Conservation (phyloP, 2,888 invertebrate genomes). For the Mechanitis mazaeus region DNA sequence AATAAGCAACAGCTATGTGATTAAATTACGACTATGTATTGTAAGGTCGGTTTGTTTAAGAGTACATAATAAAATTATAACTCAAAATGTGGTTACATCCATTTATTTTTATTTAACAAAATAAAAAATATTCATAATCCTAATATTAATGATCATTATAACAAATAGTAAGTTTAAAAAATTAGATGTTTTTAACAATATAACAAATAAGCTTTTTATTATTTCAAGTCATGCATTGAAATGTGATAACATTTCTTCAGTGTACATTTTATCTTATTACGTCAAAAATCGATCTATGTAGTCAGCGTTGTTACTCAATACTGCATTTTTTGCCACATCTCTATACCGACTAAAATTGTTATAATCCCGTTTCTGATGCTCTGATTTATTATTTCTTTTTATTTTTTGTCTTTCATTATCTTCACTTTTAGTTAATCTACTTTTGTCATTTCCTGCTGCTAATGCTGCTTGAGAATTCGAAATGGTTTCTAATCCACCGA, state of each 20-base stretch:
- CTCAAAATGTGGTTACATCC: background rate
- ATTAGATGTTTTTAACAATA: too few relatives aligned
- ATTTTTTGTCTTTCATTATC: slow-evolving; percentile 35
- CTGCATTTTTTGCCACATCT: slow-evolving; percentile 48
- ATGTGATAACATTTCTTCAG: too few relatives aligned
- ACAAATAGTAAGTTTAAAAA: too few relatives aligned
- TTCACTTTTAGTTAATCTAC: slow-evolving; percentile 37
- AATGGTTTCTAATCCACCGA: slow-evolving; percentile 48
- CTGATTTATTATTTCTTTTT: slow-evolving; percentile 38
- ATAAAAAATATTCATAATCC: background rate
- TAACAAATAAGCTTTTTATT: too few relatives aligned
- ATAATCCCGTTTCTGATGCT: slow-evolving; percentile 34
- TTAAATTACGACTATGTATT: background rate
- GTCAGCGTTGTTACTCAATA: slow-evolving; percentile 45
- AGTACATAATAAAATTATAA: slow-evolving; percentile 2
- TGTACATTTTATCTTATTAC: background rate
- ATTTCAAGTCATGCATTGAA: background rate
- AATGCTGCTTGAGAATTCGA: slow-evolving; percentile 46
- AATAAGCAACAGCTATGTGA: too few relatives aligned
- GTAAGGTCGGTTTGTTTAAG: background rate
- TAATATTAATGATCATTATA: too few relatives aligned
- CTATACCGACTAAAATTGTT: slow-evolving; percentile 43
- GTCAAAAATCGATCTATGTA: slow-evolving; percentile 36
- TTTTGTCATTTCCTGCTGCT: slow-evolving; percentile 37
- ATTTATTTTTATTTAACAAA: background rate